Evolutionary conservation across 37 sponge, comb jelly and placozoan genomes (phyloP).

Genomic region (Tethya wilhelma): DNA sequence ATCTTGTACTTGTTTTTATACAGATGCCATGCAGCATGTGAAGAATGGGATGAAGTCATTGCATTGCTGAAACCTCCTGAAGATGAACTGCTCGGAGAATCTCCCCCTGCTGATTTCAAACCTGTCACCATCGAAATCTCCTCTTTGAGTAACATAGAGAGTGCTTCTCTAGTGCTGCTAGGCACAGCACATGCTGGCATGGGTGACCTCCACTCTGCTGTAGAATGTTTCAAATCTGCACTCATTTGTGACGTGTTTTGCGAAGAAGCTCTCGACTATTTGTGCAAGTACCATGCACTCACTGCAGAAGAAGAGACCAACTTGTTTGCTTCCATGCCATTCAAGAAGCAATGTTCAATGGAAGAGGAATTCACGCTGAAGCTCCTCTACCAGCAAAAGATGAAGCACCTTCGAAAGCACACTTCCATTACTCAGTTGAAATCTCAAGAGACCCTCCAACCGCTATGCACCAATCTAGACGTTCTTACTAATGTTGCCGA

Average conservation of each 20-base stretch:
- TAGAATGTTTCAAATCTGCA: constrained; percentile 51
- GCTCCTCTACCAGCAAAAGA: constrained; percentile 47
- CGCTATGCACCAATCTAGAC: constrained; percentile 45
- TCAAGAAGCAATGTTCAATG: constrained; percentile 52
- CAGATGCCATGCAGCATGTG: constrained; percentile 61
- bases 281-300: constrained; percentile 47
- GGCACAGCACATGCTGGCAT: constrained; percentile 58
- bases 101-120: background rate
- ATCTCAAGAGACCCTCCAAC: background rate
- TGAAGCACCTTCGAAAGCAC: constrained; percentile 19
- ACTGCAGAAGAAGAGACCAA: constrained; percentile 45
- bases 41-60: constrained; percentile 77
- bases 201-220: constrained; percentile 59
- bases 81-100: background rate
- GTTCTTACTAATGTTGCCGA: constrained; percentile 41
- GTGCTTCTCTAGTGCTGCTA: constrained; percentile 42
- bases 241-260: constrained; percentile 60
- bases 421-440: background rate
- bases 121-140: background rate
- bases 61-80: constrained; percentile 10
- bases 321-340: constrained; percentile 36
- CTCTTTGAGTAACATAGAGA: constrained; percentile 42
- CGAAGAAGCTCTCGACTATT: constrained; percentile 67
- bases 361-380: constrained; percentile 55
- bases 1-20: background rate